Evolutionary conservation across 2,888 invertebrate genomes (phyloP).

Genomic region (Rhopalosiphum nymphaeae): DNA sequence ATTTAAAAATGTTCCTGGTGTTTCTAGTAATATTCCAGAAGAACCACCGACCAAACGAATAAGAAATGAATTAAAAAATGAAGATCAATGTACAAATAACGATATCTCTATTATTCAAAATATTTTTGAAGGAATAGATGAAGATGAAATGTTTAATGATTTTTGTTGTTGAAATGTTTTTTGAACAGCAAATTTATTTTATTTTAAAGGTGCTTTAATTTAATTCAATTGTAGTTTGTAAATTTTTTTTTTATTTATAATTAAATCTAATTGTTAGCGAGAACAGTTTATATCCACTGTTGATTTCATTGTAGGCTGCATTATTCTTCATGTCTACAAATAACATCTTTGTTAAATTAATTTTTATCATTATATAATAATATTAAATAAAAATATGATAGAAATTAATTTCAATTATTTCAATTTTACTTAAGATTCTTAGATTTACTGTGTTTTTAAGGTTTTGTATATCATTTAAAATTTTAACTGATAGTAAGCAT

Average conservation of each 20-base stretch:
- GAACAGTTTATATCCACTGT: not conserved
- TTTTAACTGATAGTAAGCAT: not conserved
- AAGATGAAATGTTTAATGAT: slow-evolving; percentile 63
- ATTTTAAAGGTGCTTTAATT: slow-evolving; percentile 32
- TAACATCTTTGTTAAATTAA: not conserved
- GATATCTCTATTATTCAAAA: slow-evolving; percentile 57
- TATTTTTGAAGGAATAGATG: slow-evolving; percentile 59
- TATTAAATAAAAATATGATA: not conserved
- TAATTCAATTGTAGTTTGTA: not conserved
- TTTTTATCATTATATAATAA: not conserved
- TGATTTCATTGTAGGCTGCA: not conserved
- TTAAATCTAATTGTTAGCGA: slow-evolving; percentile 6
- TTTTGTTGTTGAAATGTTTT: slow-evolving; percentile 39
- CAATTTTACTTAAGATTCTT: no score
- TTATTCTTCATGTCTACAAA: not conserved
- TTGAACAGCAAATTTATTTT: not conserved
- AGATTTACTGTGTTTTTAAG: not conserved
- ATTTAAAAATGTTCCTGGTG: not conserved
- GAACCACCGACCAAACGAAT: slow-evolving; percentile 48
- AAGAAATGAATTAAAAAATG: slow-evolving; percentile 29
- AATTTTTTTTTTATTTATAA: slow-evolving; percentile 5
- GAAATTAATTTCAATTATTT: not conserved
- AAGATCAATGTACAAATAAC: not conserved
- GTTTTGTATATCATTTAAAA: not conserved
- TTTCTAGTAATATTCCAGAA: not conserved